Evolutionary conservation across 2,888 invertebrate genomes (phyloP).

Genomic region (Scrobipalpa costella): DNA sequence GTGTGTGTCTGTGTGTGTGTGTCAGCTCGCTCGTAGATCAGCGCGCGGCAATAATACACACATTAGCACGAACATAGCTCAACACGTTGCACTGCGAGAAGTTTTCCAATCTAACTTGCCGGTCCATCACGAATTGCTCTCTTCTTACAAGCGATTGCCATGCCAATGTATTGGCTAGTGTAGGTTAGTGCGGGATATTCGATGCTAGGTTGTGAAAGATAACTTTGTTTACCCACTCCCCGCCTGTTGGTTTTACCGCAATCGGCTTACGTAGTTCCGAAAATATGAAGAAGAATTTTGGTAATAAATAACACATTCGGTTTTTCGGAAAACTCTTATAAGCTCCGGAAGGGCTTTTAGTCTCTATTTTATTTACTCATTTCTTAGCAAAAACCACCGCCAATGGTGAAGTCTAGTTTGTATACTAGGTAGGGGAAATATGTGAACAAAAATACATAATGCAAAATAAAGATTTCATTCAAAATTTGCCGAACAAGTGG

Average conservation of each 20-base stretch:
- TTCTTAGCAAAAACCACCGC: constrained; percentile 33
- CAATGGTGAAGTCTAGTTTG: no score
- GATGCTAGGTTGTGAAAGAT: background rate
- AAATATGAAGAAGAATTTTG: constrained; percentile 1
- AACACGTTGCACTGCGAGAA: constrained; percentile 59
- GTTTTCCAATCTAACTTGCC: constrained; percentile 75
- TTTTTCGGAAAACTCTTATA: constrained; percentile 41
- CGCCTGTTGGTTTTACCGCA: background rate
- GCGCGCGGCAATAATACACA: constrained; percentile 43
- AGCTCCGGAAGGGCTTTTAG: constrained; percentile 35
- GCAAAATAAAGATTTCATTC: constrained; percentile 71
- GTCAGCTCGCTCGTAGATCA: constrained; percentile 14
- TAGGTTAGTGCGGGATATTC: constrained; percentile 41
- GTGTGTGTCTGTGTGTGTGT: no score
- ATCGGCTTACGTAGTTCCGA: constrained; percentile 5
- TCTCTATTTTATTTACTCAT: constrained; percentile 28
- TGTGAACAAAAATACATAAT: constrained; percentile 73
- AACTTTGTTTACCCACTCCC: background rate
- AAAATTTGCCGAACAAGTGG: no score
- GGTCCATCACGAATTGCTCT: constrained; percentile 62
- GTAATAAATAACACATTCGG: background rate
- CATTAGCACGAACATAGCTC: constrained; percentile 53
- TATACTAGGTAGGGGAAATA: constrained; percentile 64
- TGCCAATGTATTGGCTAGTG: no score
- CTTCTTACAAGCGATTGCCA: constrained; percentile 56